Conservation (phyloP, 2,113 vertebrate species). For the Cyanocitta stelleri region DNA sequence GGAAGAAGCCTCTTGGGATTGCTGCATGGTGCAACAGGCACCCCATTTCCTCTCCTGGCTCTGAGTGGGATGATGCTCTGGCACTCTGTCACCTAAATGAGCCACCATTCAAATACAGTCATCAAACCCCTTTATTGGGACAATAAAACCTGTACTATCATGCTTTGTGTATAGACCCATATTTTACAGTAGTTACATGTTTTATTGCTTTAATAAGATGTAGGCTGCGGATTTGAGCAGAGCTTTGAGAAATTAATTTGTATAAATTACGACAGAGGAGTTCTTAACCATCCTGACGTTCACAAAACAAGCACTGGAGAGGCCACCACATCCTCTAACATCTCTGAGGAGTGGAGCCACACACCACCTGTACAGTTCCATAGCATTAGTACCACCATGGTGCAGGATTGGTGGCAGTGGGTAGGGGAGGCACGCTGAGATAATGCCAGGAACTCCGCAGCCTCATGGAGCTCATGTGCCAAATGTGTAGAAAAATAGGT, state of each 20-base stretch:
- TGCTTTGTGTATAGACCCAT: not conserved
- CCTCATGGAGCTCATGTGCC: not conserved
- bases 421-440: not conserved
- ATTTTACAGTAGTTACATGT: slow-evolving; percentile 43
- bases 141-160: slow-evolving; percentile 29
- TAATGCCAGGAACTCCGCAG: not conserved
- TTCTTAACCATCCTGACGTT: not conserved
- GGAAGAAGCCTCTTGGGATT: not conserved
- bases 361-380: no score
- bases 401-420: accelerated
- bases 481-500: not conserved
- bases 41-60: not conserved
- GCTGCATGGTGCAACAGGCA: accelerated
- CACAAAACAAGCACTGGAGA: not conserved
- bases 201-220: slow-evolving; percentile 66
- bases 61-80: not conserved
- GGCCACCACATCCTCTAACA: not conserved
- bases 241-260: slow-evolving; percentile 20
- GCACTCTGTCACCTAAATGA: not conserved
- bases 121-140: not conserved
- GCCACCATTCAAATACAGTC: not conserved
- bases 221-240: not conserved
- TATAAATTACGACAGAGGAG: slow-evolving; percentile 10
- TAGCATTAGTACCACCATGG: accelerated
- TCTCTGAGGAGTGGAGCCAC: not conserved